Evolutionary conservation across 2,113 vertebrate genomes (phyloP).

Genomic region (Empidonax alnorum): DNA sequence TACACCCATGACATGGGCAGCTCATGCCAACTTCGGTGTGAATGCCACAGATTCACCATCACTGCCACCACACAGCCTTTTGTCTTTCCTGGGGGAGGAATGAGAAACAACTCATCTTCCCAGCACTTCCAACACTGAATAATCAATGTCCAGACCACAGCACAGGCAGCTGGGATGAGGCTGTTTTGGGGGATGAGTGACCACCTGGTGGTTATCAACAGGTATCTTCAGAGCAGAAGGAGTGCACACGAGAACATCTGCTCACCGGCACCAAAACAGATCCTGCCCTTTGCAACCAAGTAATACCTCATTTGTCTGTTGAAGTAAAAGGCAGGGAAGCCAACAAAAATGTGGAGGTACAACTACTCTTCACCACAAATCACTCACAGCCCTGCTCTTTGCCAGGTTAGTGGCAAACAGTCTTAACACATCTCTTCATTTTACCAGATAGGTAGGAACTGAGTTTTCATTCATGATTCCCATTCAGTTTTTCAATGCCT

Average conservation of each 20-base stretch:
- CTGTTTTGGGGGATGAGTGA: neutral
- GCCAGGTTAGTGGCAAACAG: neutral
- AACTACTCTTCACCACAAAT: neutral
- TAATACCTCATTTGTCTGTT: neutral
- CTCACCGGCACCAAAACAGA: neutral
- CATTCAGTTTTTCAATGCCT: neutral
- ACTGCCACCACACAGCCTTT: neutral
- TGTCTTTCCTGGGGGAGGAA: neutral
- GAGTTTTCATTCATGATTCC: neutral
- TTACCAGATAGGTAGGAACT: neutral
- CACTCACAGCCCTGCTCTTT: neutral
- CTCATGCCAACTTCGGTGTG: neutral
- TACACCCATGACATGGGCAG: neutral
- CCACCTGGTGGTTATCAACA: neutral
- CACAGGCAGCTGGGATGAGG: neutral
- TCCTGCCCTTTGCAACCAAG: neutral
- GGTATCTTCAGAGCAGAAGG: accelerated
- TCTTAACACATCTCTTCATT: accelerated
- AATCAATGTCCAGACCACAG: neutral
- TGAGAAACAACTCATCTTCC: neutral
- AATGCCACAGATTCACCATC: neutral
- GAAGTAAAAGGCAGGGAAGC: neutral
- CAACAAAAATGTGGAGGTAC: neutral
- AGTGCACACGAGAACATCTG: neutral
- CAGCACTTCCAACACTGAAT: neutral